phyloP scores from a whole-genome alignment of 2,888 invertebrate genomes.

The Teinopalpus imperialis region DNA sequence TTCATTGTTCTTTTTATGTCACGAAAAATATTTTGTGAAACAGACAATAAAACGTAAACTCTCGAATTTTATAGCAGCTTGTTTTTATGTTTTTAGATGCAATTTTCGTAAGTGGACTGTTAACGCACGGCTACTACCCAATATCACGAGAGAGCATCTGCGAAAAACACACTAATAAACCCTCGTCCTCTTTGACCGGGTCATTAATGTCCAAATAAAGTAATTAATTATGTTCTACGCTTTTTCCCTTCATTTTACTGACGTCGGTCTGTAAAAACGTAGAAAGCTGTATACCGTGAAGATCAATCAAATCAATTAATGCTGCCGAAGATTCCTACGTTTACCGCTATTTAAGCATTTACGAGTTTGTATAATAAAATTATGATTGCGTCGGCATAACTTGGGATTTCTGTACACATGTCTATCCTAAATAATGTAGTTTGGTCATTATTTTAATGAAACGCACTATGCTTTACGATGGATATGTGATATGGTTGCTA shows the following conservation, averaged over 20 bases:
- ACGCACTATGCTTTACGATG: slow-evolving; percentile 27
- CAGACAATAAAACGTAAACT: slow-evolving; percentile 21
- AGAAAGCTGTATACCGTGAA: slow-evolving; percentile 55
- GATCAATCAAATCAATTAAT: slow-evolving; percentile 77
- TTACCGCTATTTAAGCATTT: slow-evolving; percentile 68
- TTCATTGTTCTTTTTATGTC: slow-evolving; percentile 22
- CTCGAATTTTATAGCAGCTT: slow-evolving; percentile 23
- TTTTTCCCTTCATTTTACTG: slow-evolving; percentile 71
- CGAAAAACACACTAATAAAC: slow-evolving; percentile 68
- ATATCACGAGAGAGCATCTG: slow-evolving; percentile 26
- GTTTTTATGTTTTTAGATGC: slow-evolving; percentile 13
- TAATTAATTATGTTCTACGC: slow-evolving; percentile 75
- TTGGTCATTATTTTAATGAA: not conserved
- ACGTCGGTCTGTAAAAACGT: slow-evolving; percentile 69
- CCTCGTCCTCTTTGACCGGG: slow-evolving; percentile 67
- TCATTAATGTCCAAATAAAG: slow-evolving; percentile 81
- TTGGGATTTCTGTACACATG: slow-evolving; percentile 25
- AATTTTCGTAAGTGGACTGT: slow-evolving; percentile 20
- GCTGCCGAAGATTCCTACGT: slow-evolving; percentile 50
- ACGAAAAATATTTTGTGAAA: slow-evolving; percentile 28
- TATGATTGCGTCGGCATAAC: slow-evolving; percentile 32
- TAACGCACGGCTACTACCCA: slow-evolving; percentile 13
- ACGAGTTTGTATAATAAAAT: slow-evolving; percentile 55
- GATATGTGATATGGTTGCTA: no score
- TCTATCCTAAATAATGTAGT: slow-evolving; percentile 14